phyloP scores from a whole-genome alignment of 2,888 invertebrate species.

The Diarsia rubi region DNA sequence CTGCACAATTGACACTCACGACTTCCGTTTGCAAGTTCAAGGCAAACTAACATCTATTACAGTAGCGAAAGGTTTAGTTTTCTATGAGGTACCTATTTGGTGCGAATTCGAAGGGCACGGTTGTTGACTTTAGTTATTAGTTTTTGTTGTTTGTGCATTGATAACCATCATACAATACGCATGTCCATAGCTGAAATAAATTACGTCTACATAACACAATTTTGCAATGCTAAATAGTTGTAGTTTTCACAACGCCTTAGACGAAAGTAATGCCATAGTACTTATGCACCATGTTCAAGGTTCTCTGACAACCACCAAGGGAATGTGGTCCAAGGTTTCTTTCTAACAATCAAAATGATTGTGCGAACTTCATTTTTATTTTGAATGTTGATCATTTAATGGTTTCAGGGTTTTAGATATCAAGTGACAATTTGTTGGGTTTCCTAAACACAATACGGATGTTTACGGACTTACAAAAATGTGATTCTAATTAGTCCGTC shows the following conservation, averaged over 20 bases:
- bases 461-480: too few species aligned
- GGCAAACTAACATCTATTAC: constrained; percentile 39
- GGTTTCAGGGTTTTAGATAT: not conserved
- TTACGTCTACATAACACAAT: not conserved
- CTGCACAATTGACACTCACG: constrained; percentile 62
- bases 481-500: too few species aligned
- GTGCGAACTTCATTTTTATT: constrained; percentile 3
- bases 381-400: not conserved
- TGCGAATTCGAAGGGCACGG: constrained; percentile 40
- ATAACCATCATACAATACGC: constrained; percentile 26
- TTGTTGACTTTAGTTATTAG: constrained; percentile 30
- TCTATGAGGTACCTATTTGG: not conserved
- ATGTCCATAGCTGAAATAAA: not conserved
- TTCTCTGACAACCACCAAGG: constrained; percentile 1
- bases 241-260: not conserved
- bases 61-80: constrained; percentile 21
- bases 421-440: not conserved
- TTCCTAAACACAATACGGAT: not conserved
- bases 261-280: not conserved
- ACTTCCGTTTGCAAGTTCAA: constrained; percentile 27
- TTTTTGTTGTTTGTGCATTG: constrained; percentile 37
- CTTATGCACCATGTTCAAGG: not conserved
- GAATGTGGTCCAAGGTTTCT: constrained; percentile 28
- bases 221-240: constrained; percentile 16
- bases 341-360: constrained; percentile 24